Percentiles rank a stretch among this genome's conserved stretches.
These are phyloP conservation scores for Drosophila kokeensis DNA, from an alignment of 2,888 invertebrate species.

Conservation along the genomic window DNA sequence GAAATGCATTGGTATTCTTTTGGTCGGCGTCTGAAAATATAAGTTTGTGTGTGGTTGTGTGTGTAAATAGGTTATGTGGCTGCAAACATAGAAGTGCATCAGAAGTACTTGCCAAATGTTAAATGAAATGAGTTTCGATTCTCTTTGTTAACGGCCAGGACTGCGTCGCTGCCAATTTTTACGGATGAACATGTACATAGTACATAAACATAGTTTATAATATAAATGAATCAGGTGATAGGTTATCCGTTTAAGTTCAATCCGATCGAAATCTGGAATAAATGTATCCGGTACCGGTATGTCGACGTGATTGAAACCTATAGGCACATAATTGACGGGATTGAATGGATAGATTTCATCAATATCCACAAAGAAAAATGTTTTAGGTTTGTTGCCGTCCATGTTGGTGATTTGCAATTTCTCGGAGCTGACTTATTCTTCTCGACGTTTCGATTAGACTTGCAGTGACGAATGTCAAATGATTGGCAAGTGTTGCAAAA, in stretches of 20 bases:
- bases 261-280: too few species aligned
- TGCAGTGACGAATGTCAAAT: neutral
- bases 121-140: neutral
- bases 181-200: too few species aligned
- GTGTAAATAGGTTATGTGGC: neutral
- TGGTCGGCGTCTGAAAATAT: neutral
- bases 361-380: neutral
- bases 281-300: accelerated
- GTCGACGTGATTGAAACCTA: accelerated
- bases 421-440: neutral
- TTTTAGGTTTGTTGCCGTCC: neutral
- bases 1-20: neutral
- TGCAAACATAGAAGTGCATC: neutral
- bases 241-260: too few species aligned
- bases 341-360: neutral
- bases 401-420: neutral
- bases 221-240: too few species aligned
- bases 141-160: neutral
- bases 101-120: neutral
- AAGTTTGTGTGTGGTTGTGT: neutral
- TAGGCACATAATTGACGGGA: neutral
- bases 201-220: too few species aligned
- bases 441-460: neutral
- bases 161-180: accelerated
- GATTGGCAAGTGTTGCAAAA: neutral